phyloP scores from a whole-genome alignment of 1,140 invertebrate genomes.

The Hermatobates lingyangjiaoensis region DNA sequence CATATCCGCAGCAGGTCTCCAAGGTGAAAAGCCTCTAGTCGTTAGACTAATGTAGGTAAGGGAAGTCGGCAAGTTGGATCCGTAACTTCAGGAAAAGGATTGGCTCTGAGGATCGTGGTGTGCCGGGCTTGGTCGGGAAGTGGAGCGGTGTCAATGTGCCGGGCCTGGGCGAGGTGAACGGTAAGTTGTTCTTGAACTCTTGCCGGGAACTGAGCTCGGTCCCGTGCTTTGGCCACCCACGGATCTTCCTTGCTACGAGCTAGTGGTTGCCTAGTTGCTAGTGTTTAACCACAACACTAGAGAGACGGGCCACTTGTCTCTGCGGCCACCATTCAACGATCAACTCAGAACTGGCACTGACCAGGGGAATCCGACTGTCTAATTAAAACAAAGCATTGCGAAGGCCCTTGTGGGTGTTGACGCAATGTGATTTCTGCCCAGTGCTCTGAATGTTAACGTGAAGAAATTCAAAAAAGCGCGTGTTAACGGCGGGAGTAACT shows the following conservation, averaged over 20 bases:
- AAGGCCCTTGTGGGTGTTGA: constrained; percentile 48
- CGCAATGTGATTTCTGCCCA: constrained; percentile 65
- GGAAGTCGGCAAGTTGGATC: constrained; percentile 66
- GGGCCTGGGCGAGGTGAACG: neutral
- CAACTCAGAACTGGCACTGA: constrained; percentile 65
- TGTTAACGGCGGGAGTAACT: constrained; percentile 64
- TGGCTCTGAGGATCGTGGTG: constrained; percentile 29
- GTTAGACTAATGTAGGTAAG: constrained; percentile 78
- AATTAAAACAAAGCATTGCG: constrained; percentile 78
- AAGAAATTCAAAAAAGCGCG: constrained; percentile 51
- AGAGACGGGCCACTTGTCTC: neutral
- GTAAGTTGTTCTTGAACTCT: too few relatives aligned
- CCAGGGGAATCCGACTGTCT: constrained; percentile 59
- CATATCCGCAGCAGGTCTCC: constrained; percentile 74
- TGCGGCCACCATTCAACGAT: constrained; percentile 36
- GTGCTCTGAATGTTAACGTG: constrained; percentile 60
- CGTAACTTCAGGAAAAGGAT: constrained; percentile 61
- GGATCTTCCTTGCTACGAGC: constrained; percentile 2
- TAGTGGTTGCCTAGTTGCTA: neutral
- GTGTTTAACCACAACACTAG: too few relatives aligned
- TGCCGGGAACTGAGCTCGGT: neutral
- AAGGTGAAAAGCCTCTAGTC: constrained; percentile 76
- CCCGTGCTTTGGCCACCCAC: constrained; percentile 2
- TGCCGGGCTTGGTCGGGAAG: constrained; percentile 34
- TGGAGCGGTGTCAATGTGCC: neutral